Conservation (phyloP, 2,888 invertebrate genomes). For the Branchellion lobata region DNA sequence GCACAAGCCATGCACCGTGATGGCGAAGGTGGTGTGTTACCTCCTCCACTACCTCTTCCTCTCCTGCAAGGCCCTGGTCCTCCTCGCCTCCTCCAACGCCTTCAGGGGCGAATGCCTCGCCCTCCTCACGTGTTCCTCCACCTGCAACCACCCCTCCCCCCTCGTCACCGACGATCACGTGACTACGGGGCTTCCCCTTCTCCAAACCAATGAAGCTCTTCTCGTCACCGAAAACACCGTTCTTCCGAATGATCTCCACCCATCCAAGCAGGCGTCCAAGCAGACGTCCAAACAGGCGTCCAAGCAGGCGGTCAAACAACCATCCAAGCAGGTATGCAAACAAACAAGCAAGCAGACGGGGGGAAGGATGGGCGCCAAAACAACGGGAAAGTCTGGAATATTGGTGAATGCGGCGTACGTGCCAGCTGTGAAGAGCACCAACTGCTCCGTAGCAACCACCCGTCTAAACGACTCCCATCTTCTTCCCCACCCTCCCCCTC, state of each 20-base stretch:
- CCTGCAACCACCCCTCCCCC: constrained; percentile 12
- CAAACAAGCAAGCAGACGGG: background rate
- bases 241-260: background rate
- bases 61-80: constrained; percentile 40
- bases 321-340: too few species aligned
- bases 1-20: constrained; percentile 42
- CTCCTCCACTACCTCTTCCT: constrained; percentile 45
- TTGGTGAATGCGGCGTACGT: constrained; percentile 3
- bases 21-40: constrained; percentile 45
- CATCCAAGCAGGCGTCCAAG: background rate
- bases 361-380: background rate
- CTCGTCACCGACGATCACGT: constrained; percentile 42
- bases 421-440: background rate
- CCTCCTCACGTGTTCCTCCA: constrained; percentile 32
- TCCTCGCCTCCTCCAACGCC: constrained; percentile 40
- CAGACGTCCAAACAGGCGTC: too few species aligned
- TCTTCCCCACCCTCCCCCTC: constrained; percentile 36
- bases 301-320: too few species aligned
- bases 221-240: background rate
- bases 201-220: constrained; percentile 30
- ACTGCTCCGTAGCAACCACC: background rate
- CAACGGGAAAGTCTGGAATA: background rate
- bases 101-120: constrained; percentile 40
- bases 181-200: constrained; percentile 42
- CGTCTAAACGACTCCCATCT: background rate